phyloP scores from a whole-genome alignment of 1,140 invertebrate species.

The Drosophila pandora region DNA sequence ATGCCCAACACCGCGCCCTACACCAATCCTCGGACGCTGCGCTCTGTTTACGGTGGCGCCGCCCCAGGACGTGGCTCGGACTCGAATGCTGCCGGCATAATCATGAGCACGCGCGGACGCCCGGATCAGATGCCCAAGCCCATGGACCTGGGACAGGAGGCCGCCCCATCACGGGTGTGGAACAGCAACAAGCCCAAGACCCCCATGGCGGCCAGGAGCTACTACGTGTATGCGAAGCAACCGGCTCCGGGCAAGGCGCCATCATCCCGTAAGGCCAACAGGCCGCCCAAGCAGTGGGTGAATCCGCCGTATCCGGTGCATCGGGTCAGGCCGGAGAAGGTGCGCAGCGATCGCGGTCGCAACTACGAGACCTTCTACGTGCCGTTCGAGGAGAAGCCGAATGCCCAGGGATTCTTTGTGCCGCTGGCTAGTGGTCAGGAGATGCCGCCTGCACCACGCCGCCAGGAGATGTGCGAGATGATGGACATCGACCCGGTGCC shows the following conservation, averaged over 20 bases:
- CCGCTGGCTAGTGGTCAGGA: not conserved
- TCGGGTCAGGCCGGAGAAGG: not conserved
- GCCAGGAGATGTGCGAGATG: too few species aligned
- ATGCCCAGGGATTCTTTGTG: not conserved
- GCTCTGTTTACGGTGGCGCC: slow-evolving; percentile 4
- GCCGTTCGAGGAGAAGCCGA: not conserved
- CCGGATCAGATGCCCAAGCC: too few species aligned
- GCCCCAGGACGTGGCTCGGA: not conserved
- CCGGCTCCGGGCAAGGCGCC: not conserved
- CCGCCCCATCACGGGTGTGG: not conserved
- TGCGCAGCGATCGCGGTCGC: not conserved
- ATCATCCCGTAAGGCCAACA: not conserved
- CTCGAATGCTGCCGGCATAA: not conserved
- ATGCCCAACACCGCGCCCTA: not conserved
- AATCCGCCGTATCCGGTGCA: not conserved
- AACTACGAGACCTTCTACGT: slow-evolving; percentile 3
- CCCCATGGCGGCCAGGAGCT: not conserved
- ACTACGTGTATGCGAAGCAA: not conserved
- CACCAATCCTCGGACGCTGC: not conserved
- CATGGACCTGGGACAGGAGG: not conserved
- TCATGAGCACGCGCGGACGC: too few species aligned
- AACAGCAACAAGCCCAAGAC: not conserved
- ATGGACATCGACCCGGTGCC: not conserved
- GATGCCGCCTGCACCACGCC: too few species aligned
- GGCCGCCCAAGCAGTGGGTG: not conserved